phyloP scores from a whole-genome alignment of 2,797 vertebrate genomes.

The Sparus aurata region DNA sequence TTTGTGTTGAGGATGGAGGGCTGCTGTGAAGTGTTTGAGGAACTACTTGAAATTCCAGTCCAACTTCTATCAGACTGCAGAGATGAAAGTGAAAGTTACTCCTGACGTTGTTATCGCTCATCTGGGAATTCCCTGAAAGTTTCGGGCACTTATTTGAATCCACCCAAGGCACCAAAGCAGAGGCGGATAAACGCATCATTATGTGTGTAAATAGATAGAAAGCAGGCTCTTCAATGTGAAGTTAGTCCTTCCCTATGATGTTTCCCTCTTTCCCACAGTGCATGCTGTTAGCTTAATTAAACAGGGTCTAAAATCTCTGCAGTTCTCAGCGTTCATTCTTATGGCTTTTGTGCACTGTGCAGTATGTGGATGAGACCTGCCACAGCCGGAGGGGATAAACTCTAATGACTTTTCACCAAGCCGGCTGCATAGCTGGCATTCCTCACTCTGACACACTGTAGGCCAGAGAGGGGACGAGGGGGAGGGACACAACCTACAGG shows the following conservation, averaged over 20 bases:
- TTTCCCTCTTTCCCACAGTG: slow-evolving; percentile 53
- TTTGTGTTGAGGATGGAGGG: slow-evolving; percentile 8
- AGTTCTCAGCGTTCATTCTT: slow-evolving; percentile 30
- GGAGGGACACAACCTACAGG: slow-evolving; percentile 38
- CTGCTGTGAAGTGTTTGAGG: slow-evolving; percentile 19
- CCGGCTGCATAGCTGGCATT: slow-evolving; percentile 81
- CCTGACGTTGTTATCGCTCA: slow-evolving; percentile 25
- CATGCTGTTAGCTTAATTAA: slow-evolving; percentile 71
- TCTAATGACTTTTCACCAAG: slow-evolving; percentile 80
- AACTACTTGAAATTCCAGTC: slow-evolving; percentile 52
- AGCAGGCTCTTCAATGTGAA: slow-evolving; percentile 16
- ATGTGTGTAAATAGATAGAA: slow-evolving; percentile 41
- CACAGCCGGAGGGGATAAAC: slow-evolving; percentile 67
- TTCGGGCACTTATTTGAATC: slow-evolving; percentile 22
- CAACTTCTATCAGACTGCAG: slow-evolving; percentile 20
- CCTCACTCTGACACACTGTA: slow-evolving; percentile 67
- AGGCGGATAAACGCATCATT: slow-evolving; percentile 27
- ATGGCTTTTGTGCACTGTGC: slow-evolving; percentile 32
- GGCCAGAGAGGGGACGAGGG: slow-evolving; percentile 34
- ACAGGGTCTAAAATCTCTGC: slow-evolving; percentile 35
- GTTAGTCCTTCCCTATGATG: slow-evolving; percentile 26
- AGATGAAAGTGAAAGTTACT: slow-evolving; percentile 66
- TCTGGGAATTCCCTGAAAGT: slow-evolving; percentile 62
- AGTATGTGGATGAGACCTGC: slow-evolving; percentile 64
- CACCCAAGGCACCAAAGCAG: slow-evolving; percentile 5